These are phyloP conservation scores for Epistrophella euchroma DNA, from an alignment of 2,888 invertebrate genomes.

Conservation along the genomic window DNA sequence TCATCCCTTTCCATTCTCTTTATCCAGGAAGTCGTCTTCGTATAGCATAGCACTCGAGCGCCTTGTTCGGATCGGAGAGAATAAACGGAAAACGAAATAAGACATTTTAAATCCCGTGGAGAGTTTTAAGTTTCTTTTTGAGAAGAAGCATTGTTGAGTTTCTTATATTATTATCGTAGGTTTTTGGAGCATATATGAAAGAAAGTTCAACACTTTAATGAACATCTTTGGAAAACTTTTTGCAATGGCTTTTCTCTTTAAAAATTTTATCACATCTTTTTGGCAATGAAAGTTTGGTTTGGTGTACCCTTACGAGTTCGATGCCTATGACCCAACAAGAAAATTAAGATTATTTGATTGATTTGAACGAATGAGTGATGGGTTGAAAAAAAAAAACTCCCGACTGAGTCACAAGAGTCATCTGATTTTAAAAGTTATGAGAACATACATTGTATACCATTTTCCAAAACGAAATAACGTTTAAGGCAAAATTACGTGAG, in stretches of 20 bases:
- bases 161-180: constrained; percentile 45
- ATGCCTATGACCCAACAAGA: background rate
- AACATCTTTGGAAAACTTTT: background rate
- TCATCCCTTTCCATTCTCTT: constrained; percentile 56
- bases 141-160: constrained; percentile 58
- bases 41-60: constrained; percentile 25
- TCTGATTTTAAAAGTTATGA: too few relatives aligned
- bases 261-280: background rate
- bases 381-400: too few relatives aligned
- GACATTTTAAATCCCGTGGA: constrained; percentile 50
- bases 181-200: constrained; percentile 7
- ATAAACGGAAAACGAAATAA: constrained; percentile 42
- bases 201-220: constrained; percentile 13
- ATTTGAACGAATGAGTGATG: too few relatives aligned
- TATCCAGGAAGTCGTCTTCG: constrained; percentile 37
- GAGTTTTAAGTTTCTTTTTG: constrained; percentile 51
- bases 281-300: background rate
- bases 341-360: background rate
- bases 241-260: background rate
- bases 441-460: too few relatives aligned
- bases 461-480: too few relatives aligned
- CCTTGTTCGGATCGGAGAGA: constrained; percentile 18
- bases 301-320: background rate
- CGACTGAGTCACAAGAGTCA: too few relatives aligned
- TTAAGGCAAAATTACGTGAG: too few relatives aligned